Evolutionary conservation across 1,140 invertebrate genomes (phyloP).

Genomic region (Ooceraea biroi): DNA sequence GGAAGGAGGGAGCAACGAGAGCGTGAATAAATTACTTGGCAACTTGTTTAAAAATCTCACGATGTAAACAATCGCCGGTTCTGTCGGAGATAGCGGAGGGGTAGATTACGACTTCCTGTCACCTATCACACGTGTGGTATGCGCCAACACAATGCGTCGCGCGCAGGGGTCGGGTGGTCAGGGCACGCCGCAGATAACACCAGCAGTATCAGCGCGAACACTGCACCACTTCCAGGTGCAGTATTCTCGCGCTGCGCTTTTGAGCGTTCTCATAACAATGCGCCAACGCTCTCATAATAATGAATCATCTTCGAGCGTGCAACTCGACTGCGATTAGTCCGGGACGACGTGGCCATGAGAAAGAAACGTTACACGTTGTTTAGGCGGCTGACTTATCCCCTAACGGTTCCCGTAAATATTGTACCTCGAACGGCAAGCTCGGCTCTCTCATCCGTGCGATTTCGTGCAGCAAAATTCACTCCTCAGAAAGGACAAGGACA

Average conservation of each 20-base stretch:
- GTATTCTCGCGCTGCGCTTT: slow-evolving; percentile 35
- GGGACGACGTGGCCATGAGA: background rate
- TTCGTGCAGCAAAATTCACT: too few species aligned
- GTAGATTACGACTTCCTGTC: slow-evolving; percentile 74
- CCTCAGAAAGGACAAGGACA: too few species aligned
- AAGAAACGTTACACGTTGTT: background rate
- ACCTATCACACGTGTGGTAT: slow-evolving; percentile 67
- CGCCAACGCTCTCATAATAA: slow-evolving; percentile 42
- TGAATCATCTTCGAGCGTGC: slow-evolving; percentile 21
- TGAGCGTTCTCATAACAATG: slow-evolving; percentile 31
- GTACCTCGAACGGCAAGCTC: too few species aligned
- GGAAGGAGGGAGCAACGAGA: background rate
- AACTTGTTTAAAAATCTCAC: slow-evolving; percentile 60
- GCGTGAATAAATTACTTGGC: slow-evolving; percentile 57
- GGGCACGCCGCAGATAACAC: slow-evolving; percentile 62
- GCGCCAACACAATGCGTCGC: slow-evolving; percentile 19
- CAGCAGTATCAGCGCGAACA: slow-evolving; percentile 62
- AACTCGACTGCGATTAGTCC: slow-evolving; percentile 5
- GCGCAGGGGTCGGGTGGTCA: slow-evolving; percentile 56
- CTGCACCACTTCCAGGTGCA: slow-evolving; percentile 67
- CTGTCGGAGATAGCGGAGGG: slow-evolving; percentile 25
- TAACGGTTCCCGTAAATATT: too few species aligned
- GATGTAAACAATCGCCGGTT: slow-evolving; percentile 59
- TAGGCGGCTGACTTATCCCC: too few species aligned
- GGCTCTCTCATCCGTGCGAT: too few species aligned